phyloP scores from a whole-genome alignment of 1,140 invertebrate species.

The Cephus cinctus region DNA sequence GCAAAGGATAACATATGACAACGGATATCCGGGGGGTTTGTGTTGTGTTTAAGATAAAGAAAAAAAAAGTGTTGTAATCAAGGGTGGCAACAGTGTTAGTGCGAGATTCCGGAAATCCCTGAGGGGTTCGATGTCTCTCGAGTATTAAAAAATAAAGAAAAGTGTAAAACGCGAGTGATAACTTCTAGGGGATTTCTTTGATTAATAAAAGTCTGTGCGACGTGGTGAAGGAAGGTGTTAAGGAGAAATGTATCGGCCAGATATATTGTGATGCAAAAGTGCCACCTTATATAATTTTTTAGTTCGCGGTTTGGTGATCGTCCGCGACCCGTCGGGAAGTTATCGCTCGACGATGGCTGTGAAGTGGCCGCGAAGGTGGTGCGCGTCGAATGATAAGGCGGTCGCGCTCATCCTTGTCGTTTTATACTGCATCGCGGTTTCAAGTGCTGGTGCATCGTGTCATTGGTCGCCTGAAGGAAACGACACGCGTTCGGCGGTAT shows the following conservation, averaged over 20 bases:
- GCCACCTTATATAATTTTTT: no score
- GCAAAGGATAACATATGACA: no score
- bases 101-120: no score
- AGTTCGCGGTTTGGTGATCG: no score
- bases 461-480: slow-evolving; percentile 63
- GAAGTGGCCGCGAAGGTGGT: slow-evolving; percentile 28
- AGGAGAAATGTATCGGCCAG: neutral
- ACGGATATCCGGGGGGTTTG: no score
- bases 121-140: no score
- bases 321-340: slow-evolving; percentile 7
- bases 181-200: slow-evolving; percentile 10
- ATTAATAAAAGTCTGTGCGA: neutral
- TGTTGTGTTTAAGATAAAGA: no score
- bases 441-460: slow-evolving; percentile 51
- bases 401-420: slow-evolving; percentile 9
- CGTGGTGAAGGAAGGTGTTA: no score
- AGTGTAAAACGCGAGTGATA: slow-evolving; percentile 9
- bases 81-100: no score
- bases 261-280: slow-evolving; percentile 3
- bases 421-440: slow-evolving; percentile 12
- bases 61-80: no score
- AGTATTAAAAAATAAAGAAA: no score
- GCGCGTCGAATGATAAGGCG: neutral
- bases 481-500: slow-evolving; percentile 63
- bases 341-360: slow-evolving; percentile 33